Percentiles rank a stretch among this genome's conserved stretches.
phyloP scores from a whole-genome alignment of 2,888 invertebrate genomes.

The Chydorus sphaericus region DNA sequence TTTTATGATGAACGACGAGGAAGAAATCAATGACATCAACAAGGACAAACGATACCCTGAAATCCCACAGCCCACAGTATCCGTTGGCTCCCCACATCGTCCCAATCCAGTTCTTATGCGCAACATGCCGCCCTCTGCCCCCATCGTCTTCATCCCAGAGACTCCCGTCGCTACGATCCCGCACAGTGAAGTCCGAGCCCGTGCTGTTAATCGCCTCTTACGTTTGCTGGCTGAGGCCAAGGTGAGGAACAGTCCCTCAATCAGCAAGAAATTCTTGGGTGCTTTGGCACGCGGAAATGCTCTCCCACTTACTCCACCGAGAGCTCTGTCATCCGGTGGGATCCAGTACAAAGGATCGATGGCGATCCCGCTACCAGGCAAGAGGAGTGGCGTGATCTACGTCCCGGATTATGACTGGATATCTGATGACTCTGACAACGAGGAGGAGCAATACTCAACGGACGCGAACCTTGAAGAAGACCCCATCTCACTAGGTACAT shows the following conservation, averaged over 20 bases:
- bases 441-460: neutral
- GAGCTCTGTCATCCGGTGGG: neutral
- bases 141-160: neutral
- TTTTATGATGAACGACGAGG: too few species aligned
- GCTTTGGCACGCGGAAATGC: constrained; percentile 12
- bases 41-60: constrained; percentile 11
- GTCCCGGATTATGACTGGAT: too few species aligned
- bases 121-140: neutral
- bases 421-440: neutral
- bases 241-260: neutral
- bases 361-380: constrained; percentile 10
- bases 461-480: too few species aligned
- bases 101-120: neutral
- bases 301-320: neutral
- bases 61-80: neutral
- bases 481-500: too few species aligned
- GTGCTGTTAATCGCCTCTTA: neutral
- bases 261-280: constrained; percentile 12
- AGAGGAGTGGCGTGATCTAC: too few species aligned
- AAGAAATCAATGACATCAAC: neutral
- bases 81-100: neutral
- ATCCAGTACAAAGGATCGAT: constrained; percentile 2
- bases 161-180: neutral
- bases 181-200: constrained; percentile 4
- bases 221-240: neutral